These are phyloP conservation scores for Encarsia formosa DNA, from an alignment of 2,888 invertebrate genomes.

Conservation along the genomic window DNA sequence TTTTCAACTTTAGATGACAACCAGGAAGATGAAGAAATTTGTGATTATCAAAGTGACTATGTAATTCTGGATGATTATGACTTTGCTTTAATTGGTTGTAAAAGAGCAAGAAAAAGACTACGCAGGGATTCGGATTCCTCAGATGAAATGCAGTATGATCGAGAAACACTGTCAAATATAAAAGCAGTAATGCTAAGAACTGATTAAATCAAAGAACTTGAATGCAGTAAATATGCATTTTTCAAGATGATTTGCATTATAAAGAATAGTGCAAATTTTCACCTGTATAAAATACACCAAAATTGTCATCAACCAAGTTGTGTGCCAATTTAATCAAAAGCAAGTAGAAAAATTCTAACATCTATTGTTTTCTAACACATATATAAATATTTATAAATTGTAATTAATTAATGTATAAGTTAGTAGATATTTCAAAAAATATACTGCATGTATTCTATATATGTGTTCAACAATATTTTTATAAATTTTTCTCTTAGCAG, in stretches of 20 bases:
- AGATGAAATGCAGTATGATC: background rate
- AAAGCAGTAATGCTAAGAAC: background rate
- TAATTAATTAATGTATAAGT: conserved; percentile 14
- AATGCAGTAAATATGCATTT: too few species aligned
- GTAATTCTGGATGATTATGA: conserved; percentile 41
- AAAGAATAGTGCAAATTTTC: too few species aligned
- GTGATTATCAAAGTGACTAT: conserved; percentile 33
- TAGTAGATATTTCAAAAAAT: too few species aligned
- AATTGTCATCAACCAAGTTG: too few species aligned
- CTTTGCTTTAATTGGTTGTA: conserved; percentile 35
- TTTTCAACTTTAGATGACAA: conserved; percentile 11
- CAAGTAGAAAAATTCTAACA: conserved; percentile 9
- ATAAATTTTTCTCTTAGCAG: too few species aligned
- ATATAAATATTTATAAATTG: background rate
- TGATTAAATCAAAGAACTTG: too few species aligned
- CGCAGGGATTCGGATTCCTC: conserved; percentile 5
- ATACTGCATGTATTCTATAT: too few species aligned
- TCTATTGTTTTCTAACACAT: background rate
- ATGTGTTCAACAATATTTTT: too few species aligned
- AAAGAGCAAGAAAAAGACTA: conserved; percentile 27
- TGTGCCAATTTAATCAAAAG: too few species aligned
- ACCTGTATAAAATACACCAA: background rate
- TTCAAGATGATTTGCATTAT: too few species aligned
- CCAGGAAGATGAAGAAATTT: conserved; percentile 32
- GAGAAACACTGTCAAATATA: background rate